These are phyloP conservation scores for Darevskia nairensis DNA, from an alignment of 2,797 vertebrate genomes.

Conservation along the genomic window DNA sequence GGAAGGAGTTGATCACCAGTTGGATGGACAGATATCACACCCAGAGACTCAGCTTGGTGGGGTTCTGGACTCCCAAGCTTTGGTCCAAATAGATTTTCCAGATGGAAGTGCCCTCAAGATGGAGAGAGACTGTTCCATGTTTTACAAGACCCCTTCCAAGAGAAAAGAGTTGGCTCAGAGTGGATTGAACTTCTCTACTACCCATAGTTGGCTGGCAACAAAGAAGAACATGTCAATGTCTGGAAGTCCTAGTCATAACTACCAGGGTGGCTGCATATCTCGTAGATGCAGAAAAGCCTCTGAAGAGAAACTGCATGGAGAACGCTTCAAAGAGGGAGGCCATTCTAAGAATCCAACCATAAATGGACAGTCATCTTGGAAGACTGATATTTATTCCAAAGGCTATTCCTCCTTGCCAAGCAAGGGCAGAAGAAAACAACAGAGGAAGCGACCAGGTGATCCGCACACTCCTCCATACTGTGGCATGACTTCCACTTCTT, in stretches of 20 bases:
- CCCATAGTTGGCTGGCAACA: neutral
- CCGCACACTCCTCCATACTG: neutral
- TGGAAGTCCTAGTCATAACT: no score
- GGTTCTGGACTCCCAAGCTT: neutral
- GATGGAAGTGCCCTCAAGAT: neutral
- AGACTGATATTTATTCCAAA: neutral
- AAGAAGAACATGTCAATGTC: neutral
- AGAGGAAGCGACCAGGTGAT: fast-evolving
- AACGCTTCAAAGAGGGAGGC: neutral
- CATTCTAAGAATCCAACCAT: no score
- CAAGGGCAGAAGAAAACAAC: neutral
- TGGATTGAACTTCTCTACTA: neutral
- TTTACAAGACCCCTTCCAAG: neutral
- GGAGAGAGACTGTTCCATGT: neutral
- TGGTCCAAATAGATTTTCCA: neutral
- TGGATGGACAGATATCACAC: neutral
- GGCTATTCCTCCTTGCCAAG: no score
- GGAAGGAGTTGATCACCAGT: neutral
- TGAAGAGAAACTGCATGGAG: neutral
- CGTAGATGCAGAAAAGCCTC: neutral
- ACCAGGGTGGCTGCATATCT: neutral
- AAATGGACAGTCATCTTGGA: neutral
- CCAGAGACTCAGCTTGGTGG: no score
- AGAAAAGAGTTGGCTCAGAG: constrained; percentile 18
- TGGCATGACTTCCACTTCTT: neutral